phyloP scores from a whole-genome alignment of 2,113 vertebrate genomes.

The Pyrgilauda ruficollis region DNA sequence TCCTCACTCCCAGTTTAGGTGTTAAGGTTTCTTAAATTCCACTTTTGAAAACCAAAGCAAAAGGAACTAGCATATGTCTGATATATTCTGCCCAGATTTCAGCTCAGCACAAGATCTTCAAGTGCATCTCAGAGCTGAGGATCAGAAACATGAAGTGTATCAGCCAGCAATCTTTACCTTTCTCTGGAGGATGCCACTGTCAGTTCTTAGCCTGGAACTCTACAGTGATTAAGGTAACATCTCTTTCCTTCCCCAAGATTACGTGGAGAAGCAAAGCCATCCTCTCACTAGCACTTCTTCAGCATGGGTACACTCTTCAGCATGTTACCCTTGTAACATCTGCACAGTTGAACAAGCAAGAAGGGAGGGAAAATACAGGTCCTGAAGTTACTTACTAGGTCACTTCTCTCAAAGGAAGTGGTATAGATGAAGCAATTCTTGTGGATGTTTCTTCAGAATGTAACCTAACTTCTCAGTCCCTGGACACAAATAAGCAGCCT shows the following conservation, averaged over 20 bases:
- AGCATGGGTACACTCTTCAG: neutral
- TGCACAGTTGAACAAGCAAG: neutral
- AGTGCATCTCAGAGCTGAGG: neutral
- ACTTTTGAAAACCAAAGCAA: neutral
- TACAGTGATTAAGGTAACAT: neutral
- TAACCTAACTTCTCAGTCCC: neutral
- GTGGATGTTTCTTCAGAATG: slow-evolving; percentile 15
- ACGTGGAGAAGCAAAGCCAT: neutral
- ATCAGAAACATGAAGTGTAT: neutral
- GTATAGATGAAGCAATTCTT: slow-evolving; percentile 28
- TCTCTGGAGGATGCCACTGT: neutral
- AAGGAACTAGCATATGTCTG: neutral
- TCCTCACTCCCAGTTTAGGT: neutral
- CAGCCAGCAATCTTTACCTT: neutral
- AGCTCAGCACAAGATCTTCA: neutral
- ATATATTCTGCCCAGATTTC: neutral
- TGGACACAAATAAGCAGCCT: neutral
- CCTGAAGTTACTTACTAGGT: neutral
- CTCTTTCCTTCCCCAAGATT: neutral
- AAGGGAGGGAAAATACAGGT: neutral
- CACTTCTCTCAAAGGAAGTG: slow-evolving; percentile 45
- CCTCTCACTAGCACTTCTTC: neutral
- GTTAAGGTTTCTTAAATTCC: neutral
- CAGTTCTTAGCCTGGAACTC: neutral
- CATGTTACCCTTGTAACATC: neutral